Conservation (phyloP, 2,888 invertebrate species). For the Drosophila hamatofila region DNA sequence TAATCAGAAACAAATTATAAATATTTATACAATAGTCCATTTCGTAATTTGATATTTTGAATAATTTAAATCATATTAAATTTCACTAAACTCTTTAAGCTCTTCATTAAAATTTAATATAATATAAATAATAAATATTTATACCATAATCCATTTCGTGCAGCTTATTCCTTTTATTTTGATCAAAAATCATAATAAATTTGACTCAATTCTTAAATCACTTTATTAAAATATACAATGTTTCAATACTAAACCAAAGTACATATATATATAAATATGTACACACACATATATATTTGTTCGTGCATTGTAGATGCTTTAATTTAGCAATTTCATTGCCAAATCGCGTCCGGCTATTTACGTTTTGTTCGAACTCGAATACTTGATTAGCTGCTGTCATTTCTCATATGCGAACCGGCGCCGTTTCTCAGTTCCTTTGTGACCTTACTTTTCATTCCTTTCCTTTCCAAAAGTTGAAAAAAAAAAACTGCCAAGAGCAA, state of each 20-base stretch:
- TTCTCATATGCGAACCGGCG: conserved; percentile 48
- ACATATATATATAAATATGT: neutral
- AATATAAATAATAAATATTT: too few species aligned
- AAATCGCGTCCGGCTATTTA: conserved; percentile 18
- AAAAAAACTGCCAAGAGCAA: conserved; percentile 10
- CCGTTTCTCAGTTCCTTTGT: neutral
- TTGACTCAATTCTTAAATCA: too few species aligned
- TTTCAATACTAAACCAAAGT: too few species aligned
- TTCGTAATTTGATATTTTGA: too few species aligned
- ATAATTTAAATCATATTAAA: too few species aligned
- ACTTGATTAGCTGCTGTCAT: conserved; percentile 72
- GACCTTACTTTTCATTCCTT: conserved; percentile 14
- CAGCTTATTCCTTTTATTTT: too few species aligned
- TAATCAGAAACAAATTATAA: neutral
- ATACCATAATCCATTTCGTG: neutral
- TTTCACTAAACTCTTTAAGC: too few species aligned
- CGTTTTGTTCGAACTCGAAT: conserved; percentile 20
- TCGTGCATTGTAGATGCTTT: neutral
- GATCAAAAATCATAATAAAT: too few species aligned
- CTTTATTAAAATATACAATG: too few species aligned
- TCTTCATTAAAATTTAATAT: too few species aligned
- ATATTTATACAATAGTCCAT: neutral
- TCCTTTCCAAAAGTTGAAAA: conserved; percentile 21
- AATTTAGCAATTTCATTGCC: conserved; percentile 13
- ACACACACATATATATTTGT: neutral